A percentile compares a stretch with the other conserved stretches of the same genome.
phyloP scores from a whole-genome alignment of 2,113 vertebrate species.

The Nycticebus coucang region DNA sequence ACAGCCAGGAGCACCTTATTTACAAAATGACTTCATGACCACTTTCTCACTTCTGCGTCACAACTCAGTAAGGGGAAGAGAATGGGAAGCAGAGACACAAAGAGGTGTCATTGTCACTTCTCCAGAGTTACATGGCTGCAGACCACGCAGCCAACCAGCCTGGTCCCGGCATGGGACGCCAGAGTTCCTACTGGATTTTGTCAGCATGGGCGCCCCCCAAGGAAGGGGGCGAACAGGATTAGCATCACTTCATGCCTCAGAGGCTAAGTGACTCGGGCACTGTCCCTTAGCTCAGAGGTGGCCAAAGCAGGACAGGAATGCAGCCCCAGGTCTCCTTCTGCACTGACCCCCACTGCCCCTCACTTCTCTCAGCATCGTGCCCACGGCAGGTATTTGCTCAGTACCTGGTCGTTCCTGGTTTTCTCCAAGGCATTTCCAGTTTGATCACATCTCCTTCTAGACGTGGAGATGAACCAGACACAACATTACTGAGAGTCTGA shows the following conservation, averaged over 20 bases:
- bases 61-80: no score
- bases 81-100: not conserved
- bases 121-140: not conserved
- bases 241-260: rapidly evolving
- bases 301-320: not conserved
- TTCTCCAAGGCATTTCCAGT: not conserved
- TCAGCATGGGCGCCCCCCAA: not conserved
- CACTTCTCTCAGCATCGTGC: not conserved
- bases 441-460: not conserved
- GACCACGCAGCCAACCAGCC: not conserved
- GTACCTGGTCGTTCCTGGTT: not conserved
- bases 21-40: no score
- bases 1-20: no score
- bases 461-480: not conserved
- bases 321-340: no score
- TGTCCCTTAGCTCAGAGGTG: not conserved
- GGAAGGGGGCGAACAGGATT: no score
- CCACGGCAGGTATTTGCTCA: no score
- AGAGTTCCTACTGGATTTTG: not conserved
- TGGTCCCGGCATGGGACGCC: not conserved
- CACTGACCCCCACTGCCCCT: rapidly evolving
- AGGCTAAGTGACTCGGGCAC: not conserved
- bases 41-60: no score
- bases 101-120: not conserved
- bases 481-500: rapidly evolving